Base-by-base conservation (phyloP, 2,113 vertebrate genomes). In the Gasterosteus aculeatus region DNA sequence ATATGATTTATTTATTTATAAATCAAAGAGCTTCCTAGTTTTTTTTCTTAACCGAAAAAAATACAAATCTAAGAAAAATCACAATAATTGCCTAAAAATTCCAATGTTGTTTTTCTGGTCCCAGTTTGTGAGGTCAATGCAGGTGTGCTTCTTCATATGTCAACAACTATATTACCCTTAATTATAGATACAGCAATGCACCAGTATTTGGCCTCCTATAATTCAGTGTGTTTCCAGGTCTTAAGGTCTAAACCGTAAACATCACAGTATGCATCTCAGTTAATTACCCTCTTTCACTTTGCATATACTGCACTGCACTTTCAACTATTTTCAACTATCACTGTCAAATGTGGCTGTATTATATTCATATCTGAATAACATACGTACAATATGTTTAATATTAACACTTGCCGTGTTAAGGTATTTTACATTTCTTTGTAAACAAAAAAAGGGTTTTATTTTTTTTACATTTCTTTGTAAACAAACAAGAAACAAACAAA, bases 361-460 rank as follows among this genome's bases (percentile, higher is more conserved):
- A 54, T 78, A 78, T 78, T 82, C 39, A 75, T 64, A 53, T 46
- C 10, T 64, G 15, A 85, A 85, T 83, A 78, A 85, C 77, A 59
- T 4, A 26, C 59, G 8, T 62, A 67, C 16, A 72, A 39, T 19
- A 11, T 54, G 8, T 66, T 71, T 61, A 33, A 62, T 44, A 18
- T 14, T 4, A 29, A 33, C 10, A 15, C 19, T 57, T 5, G 29
- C 56, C 29, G 2, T 16, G 14, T 14, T 58, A 31, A 54, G 22
- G 51, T 54, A 10, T n/a, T n/a, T 44, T 4, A 44, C 12, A 44
- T 44, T 44, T 44, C 42, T 42, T 44, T 15, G 14, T 14, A 15
- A 44, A 14, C 42, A 44, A 49, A 49, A n/a, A n/a, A n/a, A n/a
- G n/a, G n/a, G n/a, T n/a, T n/a, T n/a, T n/a, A n/a, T n/a, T n/a